Percentiles rank a stretch among this genome's conserved stretches.
These are phyloP conservation scores for Resseliella maxima DNA, from an alignment of 2,888 invertebrate genomes.

Conservation along the genomic window DNA sequence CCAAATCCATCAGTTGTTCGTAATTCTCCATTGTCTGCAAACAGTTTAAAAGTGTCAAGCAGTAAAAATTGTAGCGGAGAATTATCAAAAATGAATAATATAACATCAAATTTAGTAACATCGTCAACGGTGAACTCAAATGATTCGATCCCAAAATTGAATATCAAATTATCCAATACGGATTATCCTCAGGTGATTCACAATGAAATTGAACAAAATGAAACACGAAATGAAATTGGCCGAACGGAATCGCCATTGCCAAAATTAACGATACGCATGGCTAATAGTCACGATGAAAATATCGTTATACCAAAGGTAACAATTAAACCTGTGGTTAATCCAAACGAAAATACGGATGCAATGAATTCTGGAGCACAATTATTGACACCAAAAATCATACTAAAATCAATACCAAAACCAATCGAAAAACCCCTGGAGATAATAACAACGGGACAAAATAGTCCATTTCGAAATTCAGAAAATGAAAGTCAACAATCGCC, in stretches of 20 bases:
- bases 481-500: conserved; percentile 69
- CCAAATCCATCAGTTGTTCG: not conserved
- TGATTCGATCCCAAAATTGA: conserved; percentile 66
- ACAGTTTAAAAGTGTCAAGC: not conserved
- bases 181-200: conserved; percentile 63
- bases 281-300: conserved; percentile 61
- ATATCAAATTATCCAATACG: conserved; percentile 62
- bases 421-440: conserved; percentile 68
- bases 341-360: conserved; percentile 65
- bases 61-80: not conserved
- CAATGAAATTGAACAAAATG: conserved; percentile 63
- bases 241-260: conserved; percentile 60
- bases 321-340: conserved; percentile 67
- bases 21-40: conserved; percentile 29
- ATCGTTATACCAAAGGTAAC: conserved; percentile 67
- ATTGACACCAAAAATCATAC: conserved; percentile 69
- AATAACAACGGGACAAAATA: conserved; percentile 61
- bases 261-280: conserved; percentile 64
- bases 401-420: conserved; percentile 70
- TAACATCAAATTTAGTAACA: conserved; percentile 11
- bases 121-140: conserved; percentile 71
- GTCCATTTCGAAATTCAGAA: not conserved
- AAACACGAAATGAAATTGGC: not conserved
- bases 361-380: conserved; percentile 63
- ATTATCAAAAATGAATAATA: conserved; percentile 65